Evolutionary conservation across 2,888 invertebrate genomes (phyloP).

Genomic region (Apodemia zela): DNA sequence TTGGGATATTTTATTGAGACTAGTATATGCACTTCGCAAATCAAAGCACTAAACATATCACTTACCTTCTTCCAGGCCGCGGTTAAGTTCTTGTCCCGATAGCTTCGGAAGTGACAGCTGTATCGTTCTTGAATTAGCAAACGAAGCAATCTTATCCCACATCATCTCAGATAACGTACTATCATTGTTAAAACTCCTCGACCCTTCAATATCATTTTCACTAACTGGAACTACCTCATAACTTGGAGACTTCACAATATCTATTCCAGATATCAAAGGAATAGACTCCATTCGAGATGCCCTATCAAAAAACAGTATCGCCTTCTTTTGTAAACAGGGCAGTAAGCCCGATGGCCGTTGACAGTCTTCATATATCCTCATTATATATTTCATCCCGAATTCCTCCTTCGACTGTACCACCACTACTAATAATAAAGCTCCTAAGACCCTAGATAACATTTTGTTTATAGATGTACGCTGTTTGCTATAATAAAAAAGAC

Average conservation of each 20-base stretch:
- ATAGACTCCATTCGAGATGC: constrained; percentile 85
- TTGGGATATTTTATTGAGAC: too few relatives aligned
- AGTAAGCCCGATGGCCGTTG: constrained; percentile 84
- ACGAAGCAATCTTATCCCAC: constrained; percentile 84
- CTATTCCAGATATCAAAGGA: constrained; percentile 82
- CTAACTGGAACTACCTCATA: constrained; percentile 69
- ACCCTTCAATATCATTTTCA: constrained; percentile 86
- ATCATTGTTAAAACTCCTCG: constrained; percentile 84
- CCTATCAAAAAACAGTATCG: constrained; percentile 88
- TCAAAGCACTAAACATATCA: too few relatives aligned
- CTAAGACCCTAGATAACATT: constrained; percentile 56
- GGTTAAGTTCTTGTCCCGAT: constrained; percentile 83
- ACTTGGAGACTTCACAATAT: constrained; percentile 80
- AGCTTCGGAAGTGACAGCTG: constrained; percentile 89
- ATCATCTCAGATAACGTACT: constrained; percentile 84
- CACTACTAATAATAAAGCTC: constrained; percentile 42
- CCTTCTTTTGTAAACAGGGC: constrained; percentile 90
- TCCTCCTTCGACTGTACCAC: constrained; percentile 51
- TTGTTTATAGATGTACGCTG: constrained; percentile 42
- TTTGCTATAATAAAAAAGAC: constrained; percentile 74
- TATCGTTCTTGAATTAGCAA: constrained; percentile 87
- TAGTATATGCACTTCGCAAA: not conserved
- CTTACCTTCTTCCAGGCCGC: constrained; percentile 88
- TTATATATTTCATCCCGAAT: constrained; percentile 83
- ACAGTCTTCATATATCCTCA: constrained; percentile 90